Evolutionary conservation across 2,113 vertebrate genomes (phyloP).

Genomic region (Megaceryle torquata): DNA sequence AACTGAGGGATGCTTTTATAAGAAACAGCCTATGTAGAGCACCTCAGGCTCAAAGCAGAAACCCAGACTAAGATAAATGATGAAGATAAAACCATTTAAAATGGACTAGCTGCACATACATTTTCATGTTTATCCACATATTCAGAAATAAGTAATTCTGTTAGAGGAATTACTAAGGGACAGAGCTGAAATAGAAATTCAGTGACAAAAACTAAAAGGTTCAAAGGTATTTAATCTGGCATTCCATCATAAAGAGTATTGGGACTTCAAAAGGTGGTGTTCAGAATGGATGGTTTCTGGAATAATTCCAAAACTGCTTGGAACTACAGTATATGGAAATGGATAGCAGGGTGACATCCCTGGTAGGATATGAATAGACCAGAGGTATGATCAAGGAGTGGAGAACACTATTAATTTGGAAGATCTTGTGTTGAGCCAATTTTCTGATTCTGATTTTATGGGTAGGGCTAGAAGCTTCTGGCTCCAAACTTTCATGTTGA

Average conservation of each 20-base stretch:
- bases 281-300: not conserved
- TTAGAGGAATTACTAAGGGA: not conserved
- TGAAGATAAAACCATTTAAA: not conserved
- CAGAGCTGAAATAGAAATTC: not conserved
- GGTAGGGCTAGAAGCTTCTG: not conserved
- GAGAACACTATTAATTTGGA: not conserved
- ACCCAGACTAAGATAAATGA: not conserved
- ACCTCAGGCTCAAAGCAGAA: not conserved
- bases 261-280: not conserved
- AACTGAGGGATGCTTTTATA: not conserved
- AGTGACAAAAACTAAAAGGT: not conserved
- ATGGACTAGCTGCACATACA: not conserved
- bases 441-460: not conserved
- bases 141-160: not conserved
- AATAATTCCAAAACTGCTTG: not conserved
- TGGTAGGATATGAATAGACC: rapidly evolving
- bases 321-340: not conserved
- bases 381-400: not conserved
- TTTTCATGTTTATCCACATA: not conserved
- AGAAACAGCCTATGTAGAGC: not conserved
- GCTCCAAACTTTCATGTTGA: not conserved
- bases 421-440: not conserved
- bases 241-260: not conserved
- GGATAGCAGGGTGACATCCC: not conserved
- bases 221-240: not conserved